Conservation (phyloP, 2,888 invertebrate species). For the Anarsia innoxiella region DNA sequence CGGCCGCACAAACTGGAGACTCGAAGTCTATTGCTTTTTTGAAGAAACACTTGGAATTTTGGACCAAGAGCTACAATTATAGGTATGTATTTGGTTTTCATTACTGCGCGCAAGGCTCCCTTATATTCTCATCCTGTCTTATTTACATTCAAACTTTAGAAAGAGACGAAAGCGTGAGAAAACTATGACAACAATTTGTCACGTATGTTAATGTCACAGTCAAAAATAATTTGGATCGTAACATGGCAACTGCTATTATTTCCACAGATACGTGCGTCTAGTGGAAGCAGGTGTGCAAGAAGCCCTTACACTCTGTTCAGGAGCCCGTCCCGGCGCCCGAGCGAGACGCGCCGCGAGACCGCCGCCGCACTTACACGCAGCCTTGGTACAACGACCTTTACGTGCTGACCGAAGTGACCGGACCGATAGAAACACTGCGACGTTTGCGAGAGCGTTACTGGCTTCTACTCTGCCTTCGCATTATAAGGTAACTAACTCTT, state of each 20-base stretch:
- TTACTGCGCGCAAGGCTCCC: too few species aligned
- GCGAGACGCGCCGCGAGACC: conserved; percentile 70
- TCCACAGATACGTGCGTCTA: conserved; percentile 89
- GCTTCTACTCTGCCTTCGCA: conserved; percentile 45
- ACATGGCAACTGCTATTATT: too few species aligned
- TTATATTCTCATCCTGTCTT: too few species aligned
- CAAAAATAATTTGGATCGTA: too few species aligned
- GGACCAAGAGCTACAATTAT: conserved; percentile 84
- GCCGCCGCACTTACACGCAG: conserved; percentile 88
- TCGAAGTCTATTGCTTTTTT: conserved; percentile 84
- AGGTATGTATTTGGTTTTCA: too few species aligned
- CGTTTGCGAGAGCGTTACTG: conserved; percentile 69
- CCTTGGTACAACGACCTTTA: conserved; percentile 84
- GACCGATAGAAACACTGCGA: too few species aligned
- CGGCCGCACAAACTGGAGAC: conserved; percentile 78
- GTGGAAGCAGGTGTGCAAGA: conserved; percentile 93
- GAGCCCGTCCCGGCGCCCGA: conserved; percentile 38
- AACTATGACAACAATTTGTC: too few species aligned
- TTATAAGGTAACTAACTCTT: conserved; percentile 31
- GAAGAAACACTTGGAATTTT: conserved; percentile 83
- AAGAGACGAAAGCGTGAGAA: too few species aligned
- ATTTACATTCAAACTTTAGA: too few species aligned
- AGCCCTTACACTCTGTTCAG: conserved; percentile 84
- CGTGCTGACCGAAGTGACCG: conserved; percentile 75
- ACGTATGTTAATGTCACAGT: too few species aligned